Evolutionary conservation across 2,888 invertebrate genomes (phyloP).

Genomic region (Lymantria monacha): DNA sequence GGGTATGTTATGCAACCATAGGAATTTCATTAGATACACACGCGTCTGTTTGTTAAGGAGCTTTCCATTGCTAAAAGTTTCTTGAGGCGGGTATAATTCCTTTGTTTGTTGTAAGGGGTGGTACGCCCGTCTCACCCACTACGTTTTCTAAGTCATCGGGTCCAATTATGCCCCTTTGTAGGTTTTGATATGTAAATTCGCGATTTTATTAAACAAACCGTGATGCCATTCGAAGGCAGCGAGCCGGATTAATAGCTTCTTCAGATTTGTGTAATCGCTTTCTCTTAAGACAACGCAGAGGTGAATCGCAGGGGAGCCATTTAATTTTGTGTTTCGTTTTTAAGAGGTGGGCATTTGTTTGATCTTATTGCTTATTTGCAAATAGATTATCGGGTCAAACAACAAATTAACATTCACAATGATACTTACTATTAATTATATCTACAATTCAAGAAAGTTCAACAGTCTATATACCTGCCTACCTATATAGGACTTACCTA

Average conservation of each 20-base stretch:
- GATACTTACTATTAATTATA: neutral
- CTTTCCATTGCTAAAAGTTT: slow-evolving; percentile 83
- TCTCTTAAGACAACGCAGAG: slow-evolving; percentile 77
- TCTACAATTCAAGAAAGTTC: too few species aligned
- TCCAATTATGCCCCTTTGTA: slow-evolving; percentile 83
- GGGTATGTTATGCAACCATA: slow-evolving; percentile 82
- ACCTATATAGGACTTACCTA: too few species aligned
- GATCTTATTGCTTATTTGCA: slow-evolving; percentile 39
- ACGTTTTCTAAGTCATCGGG: slow-evolving; percentile 83
- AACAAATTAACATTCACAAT: slow-evolving; percentile 8
- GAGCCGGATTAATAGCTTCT: slow-evolving; percentile 81
- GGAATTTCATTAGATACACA: slow-evolving; percentile 83
- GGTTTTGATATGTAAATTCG: slow-evolving; percentile 83
- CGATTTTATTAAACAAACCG: slow-evolving; percentile 83
- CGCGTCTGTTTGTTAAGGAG: slow-evolving; percentile 82
- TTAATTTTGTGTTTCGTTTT: slow-evolving; percentile 48
- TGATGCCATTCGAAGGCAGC: slow-evolving; percentile 81
- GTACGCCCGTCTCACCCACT: slow-evolving; percentile 70
- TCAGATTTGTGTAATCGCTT: slow-evolving; percentile 83
- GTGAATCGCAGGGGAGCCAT: slow-evolving; percentile 67
- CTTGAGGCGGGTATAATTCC: slow-evolving; percentile 83
- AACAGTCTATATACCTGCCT: too few species aligned
- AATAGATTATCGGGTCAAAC: slow-evolving; percentile 31
- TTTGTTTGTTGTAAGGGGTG: slow-evolving; percentile 79
- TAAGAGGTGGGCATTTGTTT: slow-evolving; percentile 38